Base-by-base conservation (phyloP, 2,888 invertebrate genomes). In the Lasius platythorax region DNA sequence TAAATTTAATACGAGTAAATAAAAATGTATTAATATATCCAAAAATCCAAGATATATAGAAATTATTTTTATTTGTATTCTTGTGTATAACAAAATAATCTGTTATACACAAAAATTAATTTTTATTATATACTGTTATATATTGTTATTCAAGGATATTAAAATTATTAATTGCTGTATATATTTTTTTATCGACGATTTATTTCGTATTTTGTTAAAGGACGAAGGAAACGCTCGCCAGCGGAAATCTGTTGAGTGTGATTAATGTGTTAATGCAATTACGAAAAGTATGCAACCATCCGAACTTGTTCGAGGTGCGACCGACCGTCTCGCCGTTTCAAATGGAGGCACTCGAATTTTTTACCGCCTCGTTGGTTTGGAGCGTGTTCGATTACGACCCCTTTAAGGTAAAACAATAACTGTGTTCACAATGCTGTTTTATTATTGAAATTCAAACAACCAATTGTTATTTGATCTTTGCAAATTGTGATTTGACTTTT, bases 211-310 rank as follows among this genome's bases (percentile, higher is more conserved):
- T 67, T 81, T 84, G 46, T 83, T 78, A 94, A 94, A 99, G 99
- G 95, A 99, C 99, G 72, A 97, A 97, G 94, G 99, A 99, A 96
- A 99, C 98, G 11, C 96, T 99, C 91, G 97, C 98, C 33, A 97
- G 97, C 81, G 99, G 99, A 82, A 99, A 99, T 96, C 96, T 99
- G 94, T 95, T 99, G 88, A 98, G 98, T 95, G 99, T 99, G 11
- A 98, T 99, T 93, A 99, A 99, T 95, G 98, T 99, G 91, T 96
- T 99, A 86, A 99, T 99, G 99, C 99, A 99, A 95, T 96, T 99
- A 93, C 96, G 99, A 82, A 99, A 99, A 96, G 99, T 99, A 90
- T 99, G 99, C 96, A 99, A 99, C 96, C 99, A 99, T 96, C 99
- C 99, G 23, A 99, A 99, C 96, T 96, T 99, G 94, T 99, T 99